These are phyloP conservation scores for Pipra filicauda DNA, from an alignment of 2,113 vertebrate genomes.

Conservation along the genomic window DNA sequence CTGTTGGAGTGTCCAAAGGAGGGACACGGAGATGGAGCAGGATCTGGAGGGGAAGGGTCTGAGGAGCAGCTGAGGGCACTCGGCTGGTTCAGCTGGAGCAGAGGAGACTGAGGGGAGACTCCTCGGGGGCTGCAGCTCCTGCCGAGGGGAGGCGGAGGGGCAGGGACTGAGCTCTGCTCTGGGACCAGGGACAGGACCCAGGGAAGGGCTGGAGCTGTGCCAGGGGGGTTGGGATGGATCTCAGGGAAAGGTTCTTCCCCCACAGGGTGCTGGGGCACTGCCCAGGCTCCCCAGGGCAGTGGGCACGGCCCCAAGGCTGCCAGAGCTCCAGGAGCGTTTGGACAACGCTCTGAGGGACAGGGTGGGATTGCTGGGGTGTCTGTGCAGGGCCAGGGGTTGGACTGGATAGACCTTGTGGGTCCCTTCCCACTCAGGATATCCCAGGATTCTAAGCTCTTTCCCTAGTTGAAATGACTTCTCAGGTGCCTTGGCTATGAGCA, in stretches of 20 bases:
- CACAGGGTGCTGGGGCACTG: neutral
- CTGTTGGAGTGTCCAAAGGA: neutral
- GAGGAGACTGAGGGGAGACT: neutral
- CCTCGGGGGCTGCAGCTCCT: neutral
- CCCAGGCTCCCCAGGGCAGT: neutral
- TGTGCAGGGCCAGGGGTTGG: neutral
- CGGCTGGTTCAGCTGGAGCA: neutral
- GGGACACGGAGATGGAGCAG: neutral
- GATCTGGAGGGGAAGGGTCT: neutral
- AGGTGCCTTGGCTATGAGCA: accelerated
- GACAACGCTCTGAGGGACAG: neutral
- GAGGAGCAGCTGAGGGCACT: neutral
- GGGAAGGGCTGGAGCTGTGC: neutral
- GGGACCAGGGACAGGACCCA: neutral
- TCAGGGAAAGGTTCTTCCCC: neutral
- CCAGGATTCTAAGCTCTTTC: neutral
- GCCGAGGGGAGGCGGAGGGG: neutral
- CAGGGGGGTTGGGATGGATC: neutral
- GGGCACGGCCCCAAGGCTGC: neutral
- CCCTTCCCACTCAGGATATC: accelerated
- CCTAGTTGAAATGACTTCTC: neutral
- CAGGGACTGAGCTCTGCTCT: neutral
- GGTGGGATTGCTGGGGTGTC: neutral
- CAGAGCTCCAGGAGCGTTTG: neutral
- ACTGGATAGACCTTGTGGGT: accelerated